Evolutionary conservation across 1,140 invertebrate species (phyloP).

Genomic region (Cecropterus lyciades): DNA sequence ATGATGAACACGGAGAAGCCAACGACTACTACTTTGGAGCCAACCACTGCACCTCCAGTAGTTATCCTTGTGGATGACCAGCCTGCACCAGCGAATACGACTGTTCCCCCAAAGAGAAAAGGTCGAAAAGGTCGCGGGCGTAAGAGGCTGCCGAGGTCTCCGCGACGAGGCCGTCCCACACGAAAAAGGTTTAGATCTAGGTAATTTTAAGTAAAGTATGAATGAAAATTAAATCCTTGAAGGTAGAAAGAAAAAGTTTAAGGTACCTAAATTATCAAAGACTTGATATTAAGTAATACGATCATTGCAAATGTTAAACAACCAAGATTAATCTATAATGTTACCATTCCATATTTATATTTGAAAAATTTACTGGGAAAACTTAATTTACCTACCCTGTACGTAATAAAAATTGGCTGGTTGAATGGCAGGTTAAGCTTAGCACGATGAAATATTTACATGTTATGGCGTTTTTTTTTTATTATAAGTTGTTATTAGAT

Average conservation of each 20-base stretch:
- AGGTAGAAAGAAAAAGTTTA: too few relatives aligned
- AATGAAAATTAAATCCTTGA: too few relatives aligned
- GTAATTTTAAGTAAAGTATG: slow-evolving; percentile 41
- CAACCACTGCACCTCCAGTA: slow-evolving; percentile 61
- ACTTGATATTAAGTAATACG: too few relatives aligned
- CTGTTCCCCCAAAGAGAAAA: slow-evolving; percentile 65
- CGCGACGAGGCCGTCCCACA: slow-evolving; percentile 70
- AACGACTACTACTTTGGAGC: slow-evolving; percentile 51
- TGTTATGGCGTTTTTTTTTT: not conserved
- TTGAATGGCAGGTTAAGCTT: too few relatives aligned
- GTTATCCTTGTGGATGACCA: slow-evolving; percentile 79
- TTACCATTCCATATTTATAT: too few relatives aligned
- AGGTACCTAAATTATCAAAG: too few relatives aligned
- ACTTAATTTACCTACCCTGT: too few relatives aligned
- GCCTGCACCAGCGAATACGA: slow-evolving; percentile 70
- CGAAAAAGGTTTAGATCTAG: slow-evolving; percentile 80
- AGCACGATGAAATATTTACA: not conserved
- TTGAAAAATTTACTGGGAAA: too few relatives aligned
- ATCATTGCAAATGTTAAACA: not conserved
- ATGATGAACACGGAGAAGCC: slow-evolving; percentile 56
- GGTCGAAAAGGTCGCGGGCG: slow-evolving; percentile 57
- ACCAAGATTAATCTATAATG: too few relatives aligned
- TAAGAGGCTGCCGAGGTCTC: slow-evolving; percentile 68
- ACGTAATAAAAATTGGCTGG: too few relatives aligned
- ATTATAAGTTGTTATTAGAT: slow-evolving; percentile 44